phyloP scores from a whole-genome alignment of 1,140 invertebrate genomes.

The Yoshiicerus persimilis region DNA sequence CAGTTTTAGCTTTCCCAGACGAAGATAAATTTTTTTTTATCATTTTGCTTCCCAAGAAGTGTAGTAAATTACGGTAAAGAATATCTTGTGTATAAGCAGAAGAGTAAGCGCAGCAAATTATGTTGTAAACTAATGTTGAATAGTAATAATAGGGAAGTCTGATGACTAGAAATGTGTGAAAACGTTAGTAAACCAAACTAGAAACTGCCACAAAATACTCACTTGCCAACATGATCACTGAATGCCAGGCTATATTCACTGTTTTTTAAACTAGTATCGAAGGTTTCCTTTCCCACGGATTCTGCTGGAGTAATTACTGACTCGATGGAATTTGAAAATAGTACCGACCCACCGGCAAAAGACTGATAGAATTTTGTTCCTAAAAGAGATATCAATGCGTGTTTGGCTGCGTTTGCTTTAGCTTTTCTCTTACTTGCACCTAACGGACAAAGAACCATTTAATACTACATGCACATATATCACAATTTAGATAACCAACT shows the following conservation, averaged over 20 bases:
- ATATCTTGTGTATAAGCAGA: too few species aligned
- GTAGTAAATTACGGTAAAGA: too few species aligned
- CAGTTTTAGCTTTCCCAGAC: too few species aligned
- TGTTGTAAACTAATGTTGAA: too few species aligned
- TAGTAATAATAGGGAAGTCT: neutral
- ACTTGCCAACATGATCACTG: constrained; percentile 40
- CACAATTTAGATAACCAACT: neutral
- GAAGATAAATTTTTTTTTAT: too few species aligned
- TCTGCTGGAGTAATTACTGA: neutral
- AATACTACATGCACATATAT: too few species aligned
- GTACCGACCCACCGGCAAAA: neutral
- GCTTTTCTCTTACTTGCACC: constrained; percentile 45
- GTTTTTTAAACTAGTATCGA: neutral
- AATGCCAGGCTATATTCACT: constrained; percentile 38
- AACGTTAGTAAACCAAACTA: neutral
- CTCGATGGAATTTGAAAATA: neutral
- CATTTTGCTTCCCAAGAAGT: too few species aligned
- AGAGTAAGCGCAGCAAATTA: too few species aligned
- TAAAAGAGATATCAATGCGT: constrained; percentile 34
- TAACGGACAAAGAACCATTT: neutral
- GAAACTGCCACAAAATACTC: neutral
- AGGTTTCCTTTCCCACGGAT: neutral
- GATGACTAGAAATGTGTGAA: neutral
- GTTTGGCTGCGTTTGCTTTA: constrained; percentile 38
- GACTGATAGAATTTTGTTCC: constrained; percentile 22